Evolutionary conservation across 1,140 invertebrate genomes (phyloP), one percentile per base, ranked within the genome.

Genomic region (Scaptomyza pallida): DNA sequence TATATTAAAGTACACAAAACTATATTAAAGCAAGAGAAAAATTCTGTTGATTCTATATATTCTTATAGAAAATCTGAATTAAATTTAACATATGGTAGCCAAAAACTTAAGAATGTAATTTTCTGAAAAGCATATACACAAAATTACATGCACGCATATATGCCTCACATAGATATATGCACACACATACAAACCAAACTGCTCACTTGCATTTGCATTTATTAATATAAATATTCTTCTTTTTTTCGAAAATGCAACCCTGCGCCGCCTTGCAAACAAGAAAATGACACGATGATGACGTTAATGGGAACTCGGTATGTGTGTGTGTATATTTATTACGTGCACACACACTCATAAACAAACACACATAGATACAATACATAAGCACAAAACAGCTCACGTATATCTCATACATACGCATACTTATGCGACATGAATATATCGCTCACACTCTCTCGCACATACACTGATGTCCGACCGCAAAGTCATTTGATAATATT

Each of bases 261-360:
- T 89, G 85, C 75, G 78, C 68, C 71, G 52, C 45, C 63, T 65
- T 57, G 78, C 79, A 85, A 80, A 78, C 83, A 79, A 89, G 82
- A 89, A 89, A 71, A 71, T 90, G 88, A 89, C 88, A 90, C 81
- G 81, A 86, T 89, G 88, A 89, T 89, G 88, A 89, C 88, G 88
- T 89, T 90, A 89, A 89, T 89, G 78, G 82, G 78, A 83, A 78
- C 82, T 88, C 50, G 61, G 63, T 65, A 52, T 72, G 60, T 79
- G 78, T 78, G 78, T 78, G 75, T 85, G 71, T 83, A 63, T 72
- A 63, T 75, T 68, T 64, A 80, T 70, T 78, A 72, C 75, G 61
- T 56, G 82, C 56, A 65, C 72, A 80, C 61, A 85, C 17, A 68
- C 1, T 43, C 59, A 50, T 44, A 65, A 44, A 45, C 26, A 54